Evolutionary conservation across 2,113 vertebrate genomes (phyloP).

Genomic region (Larimichthys polyactis): DNA sequence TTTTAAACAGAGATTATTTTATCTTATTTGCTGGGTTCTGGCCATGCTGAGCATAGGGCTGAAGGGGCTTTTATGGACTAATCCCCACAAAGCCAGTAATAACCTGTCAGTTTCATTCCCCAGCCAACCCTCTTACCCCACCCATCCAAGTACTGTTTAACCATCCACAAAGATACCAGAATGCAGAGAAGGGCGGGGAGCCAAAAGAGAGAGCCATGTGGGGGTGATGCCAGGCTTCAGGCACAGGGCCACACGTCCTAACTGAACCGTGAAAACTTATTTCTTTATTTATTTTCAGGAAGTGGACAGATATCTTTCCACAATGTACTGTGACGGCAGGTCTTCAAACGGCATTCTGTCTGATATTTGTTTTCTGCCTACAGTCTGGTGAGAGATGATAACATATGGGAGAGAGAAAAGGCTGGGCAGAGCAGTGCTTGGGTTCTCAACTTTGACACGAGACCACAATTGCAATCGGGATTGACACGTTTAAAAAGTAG

Average conservation of each 20-base stretch:
- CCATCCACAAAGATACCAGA: constrained; percentile 72
- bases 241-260: constrained; percentile 43
- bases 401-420: constrained; percentile 42
- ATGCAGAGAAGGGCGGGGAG: constrained; percentile 59
- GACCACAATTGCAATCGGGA: constrained; percentile 12
- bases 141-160: constrained; percentile 53
- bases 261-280: constrained; percentile 55
- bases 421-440: not conserved
- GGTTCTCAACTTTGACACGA: not conserved
- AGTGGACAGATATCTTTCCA: constrained; percentile 69
- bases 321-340: constrained; percentile 64
- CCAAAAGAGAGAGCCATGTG: constrained; percentile 45
- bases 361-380: constrained; percentile 50
- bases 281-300: constrained; percentile 31
- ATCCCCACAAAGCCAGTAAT: constrained; percentile 87
- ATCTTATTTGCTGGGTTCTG: constrained; percentile 81
- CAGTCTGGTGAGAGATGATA: constrained; percentile 61
- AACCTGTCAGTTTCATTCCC: constrained; percentile 86
- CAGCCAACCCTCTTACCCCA: constrained; percentile 69
- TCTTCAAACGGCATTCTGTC: constrained; percentile 61
- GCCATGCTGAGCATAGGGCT: constrained; percentile 73
- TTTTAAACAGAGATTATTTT: constrained; percentile 83
- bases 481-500: constrained; percentile 31
- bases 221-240: constrained; percentile 66
- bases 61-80: constrained; percentile 84